Base-by-base conservation (phyloP, 2,113 vertebrate species). In the Aplodontia rufa region DNA sequence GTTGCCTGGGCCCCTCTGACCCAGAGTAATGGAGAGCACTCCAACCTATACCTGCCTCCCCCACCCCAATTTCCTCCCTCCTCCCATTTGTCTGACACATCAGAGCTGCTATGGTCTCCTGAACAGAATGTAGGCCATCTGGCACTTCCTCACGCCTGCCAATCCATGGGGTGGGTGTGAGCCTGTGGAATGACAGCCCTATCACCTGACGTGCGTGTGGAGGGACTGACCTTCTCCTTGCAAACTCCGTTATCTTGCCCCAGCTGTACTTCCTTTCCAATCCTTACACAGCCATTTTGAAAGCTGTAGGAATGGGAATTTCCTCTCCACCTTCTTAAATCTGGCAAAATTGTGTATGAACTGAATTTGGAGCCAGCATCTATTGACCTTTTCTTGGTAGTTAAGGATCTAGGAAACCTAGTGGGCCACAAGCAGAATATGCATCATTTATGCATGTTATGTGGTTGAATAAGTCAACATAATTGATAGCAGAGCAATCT, bases 71-170 rank as follows among this genome's bases (percentile, higher is more conserved):
- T 86, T 96, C 66, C 71, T 96, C 97, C 91, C 93, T 95, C 89
- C 76, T 97, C 76, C 72, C 84, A 45, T 94, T 75, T 93, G 96
- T 97, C 97, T 97, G 91, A 94, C 97, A 98, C 96, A 97, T 98
- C 94, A 96, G 96, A 95, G 93, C 93, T 85, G 83, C 45, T 68
- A 75, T 87, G 90, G 79, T 94, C 97, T 97, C 87, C 88, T 81
- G 95, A 97, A 96, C 97, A 98, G 97, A 98, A 96, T 95, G 96
- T 85, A 90, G 89, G 84, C 97, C 97, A 98, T 98, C 97, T 98
- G 97, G 95, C 13, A 12, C 93, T 91, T 92, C 93, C 88, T 93
- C 62, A 13, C 0, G 86, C 86, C 96, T 96, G 97, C 97, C 97
- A 98, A 82, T 96, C 92, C 6, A 8, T 0, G 26, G 78, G 79